A percentile compares a stretch with the other conserved stretches of the same genome.
These are phyloP conservation scores for Amphipyra tragopoginis DNA, from an alignment of 2,888 invertebrate genomes.

Conservation along the genomic window DNA sequence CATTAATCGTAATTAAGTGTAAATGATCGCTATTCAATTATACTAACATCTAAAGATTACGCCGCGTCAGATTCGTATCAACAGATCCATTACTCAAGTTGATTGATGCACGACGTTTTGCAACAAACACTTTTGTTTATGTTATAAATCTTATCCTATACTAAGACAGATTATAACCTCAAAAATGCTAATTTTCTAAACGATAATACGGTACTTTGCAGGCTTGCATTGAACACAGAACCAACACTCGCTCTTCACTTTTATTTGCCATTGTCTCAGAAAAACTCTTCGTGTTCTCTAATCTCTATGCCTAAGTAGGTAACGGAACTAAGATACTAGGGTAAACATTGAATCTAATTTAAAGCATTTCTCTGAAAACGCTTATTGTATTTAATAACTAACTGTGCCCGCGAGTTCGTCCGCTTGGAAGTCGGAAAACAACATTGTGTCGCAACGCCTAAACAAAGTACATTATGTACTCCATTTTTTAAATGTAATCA, in stretches of 20 bases:
- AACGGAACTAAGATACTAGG: conserved; percentile 28
- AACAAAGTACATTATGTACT: no score
- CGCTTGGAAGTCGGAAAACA: no score
- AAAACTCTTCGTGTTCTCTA: conserved; percentile 1
- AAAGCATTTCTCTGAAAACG: conserved; percentile 7
- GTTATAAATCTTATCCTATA: conserved; percentile 31
- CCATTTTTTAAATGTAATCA: no score
- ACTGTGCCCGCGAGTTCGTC: no score
- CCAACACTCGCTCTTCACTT: background rate
- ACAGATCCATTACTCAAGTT: conserved; percentile 45
- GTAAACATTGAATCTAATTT: conserved; percentile 4
- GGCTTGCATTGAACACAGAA: background rate
- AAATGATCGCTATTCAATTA: conserved; percentile 48
- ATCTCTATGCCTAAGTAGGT: conserved; percentile 13
- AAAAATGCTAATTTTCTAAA: no score
- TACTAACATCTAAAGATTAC: conserved; percentile 38
- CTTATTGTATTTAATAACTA: background rate
- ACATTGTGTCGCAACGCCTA: no score
- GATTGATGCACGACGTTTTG: conserved; percentile 37
- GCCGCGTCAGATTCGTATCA: conserved; percentile 39
- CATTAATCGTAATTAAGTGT: conserved; percentile 42
- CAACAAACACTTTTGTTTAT: conserved; percentile 44
- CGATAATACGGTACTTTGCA: no score
- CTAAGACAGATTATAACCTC: conserved; percentile 4
- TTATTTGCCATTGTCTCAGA: conserved; percentile 1